A percentile compares a stretch with the other conserved stretches of the same genome.
phyloP scores from a whole-genome alignment of 2,888 invertebrate genomes.

The Seladonia tumulorum region DNA sequence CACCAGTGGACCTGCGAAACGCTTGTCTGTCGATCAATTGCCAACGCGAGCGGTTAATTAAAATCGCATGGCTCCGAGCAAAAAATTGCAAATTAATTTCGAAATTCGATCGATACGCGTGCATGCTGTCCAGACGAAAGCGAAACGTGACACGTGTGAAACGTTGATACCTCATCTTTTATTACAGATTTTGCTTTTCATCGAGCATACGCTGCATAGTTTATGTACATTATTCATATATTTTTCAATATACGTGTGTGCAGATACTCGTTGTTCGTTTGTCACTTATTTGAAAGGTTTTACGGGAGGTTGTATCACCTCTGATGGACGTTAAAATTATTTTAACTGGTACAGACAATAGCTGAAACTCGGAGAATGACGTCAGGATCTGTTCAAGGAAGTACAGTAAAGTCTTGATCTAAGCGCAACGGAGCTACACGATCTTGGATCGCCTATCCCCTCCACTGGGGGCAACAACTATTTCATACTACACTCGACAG shows the following conservation, averaged over 20 bases:
- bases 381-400: too few relatives aligned
- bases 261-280: neutral
- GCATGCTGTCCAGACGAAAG: neutral
- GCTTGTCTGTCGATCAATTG: neutral
- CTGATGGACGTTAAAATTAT: neutral
- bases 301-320: neutral
- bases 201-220: neutral
- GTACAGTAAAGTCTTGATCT: too few relatives aligned
- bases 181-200: neutral
- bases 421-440: too few relatives aligned
- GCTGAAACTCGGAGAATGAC: neutral
- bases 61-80: neutral
- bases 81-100: neutral
- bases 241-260: neutral
- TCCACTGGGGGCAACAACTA: too few relatives aligned
- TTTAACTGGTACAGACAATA: neutral
- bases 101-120: neutral
- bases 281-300: neutral
- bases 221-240: neutral
- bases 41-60: neutral
- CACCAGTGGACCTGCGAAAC: neutral
- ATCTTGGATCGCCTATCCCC: too few relatives aligned
- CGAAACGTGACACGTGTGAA: neutral
- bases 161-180: neutral
- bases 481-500: too few relatives aligned